Evolutionary conservation across 2,113 vertebrate genomes (phyloP), one percentile per base, ranked within the genome.

Genomic region (Oreocharis arfaki): DNA sequence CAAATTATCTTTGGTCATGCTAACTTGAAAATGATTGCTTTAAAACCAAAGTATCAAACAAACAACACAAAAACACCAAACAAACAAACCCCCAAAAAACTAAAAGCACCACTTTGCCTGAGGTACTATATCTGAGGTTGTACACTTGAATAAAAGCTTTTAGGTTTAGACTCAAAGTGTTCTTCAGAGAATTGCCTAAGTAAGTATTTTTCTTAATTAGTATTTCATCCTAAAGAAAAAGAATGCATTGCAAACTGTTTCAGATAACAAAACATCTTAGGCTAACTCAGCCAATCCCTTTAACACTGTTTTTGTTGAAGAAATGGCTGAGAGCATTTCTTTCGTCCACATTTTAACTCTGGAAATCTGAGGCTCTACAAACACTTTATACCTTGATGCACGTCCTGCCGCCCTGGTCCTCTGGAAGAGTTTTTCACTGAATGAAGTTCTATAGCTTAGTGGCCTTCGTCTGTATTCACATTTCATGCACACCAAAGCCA

Each of bases 381-480:
- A 89, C 71, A 63, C 92, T 94, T 76, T 90, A 96, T 98, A 99
- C 99, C 99, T 99, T 98, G 99, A 99, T 79, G 98, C 98, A 84
- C 98, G 98, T 95, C 99, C 98, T 63, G 98, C 98, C 13, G 98
- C 98, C 97, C 98, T 98, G 82, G 98, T 98, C 93, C 99, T 98
- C 97, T 99, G 99, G 97, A 99, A 99, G 64, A 99, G 98, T 97
- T 99, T 99, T 97, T 99, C 99, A 98, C 98, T 98, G 98, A 98
- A 98, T 97, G 98, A 98, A 87, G 98, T 98, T 97, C 98, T 99
- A 98, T 98, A 99, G 97, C 98, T 99, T 98, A 99, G 98, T 85
- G 99, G 99, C 75, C 98, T 98, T 83, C 98, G 98, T 98, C 98
- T 99, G 97, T 89, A 88, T 97, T 98, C 97, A 92, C 14, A 94